Conservation (phyloP, 2,888 invertebrate genomes). For the Lycophotia porphyrea region DNA sequence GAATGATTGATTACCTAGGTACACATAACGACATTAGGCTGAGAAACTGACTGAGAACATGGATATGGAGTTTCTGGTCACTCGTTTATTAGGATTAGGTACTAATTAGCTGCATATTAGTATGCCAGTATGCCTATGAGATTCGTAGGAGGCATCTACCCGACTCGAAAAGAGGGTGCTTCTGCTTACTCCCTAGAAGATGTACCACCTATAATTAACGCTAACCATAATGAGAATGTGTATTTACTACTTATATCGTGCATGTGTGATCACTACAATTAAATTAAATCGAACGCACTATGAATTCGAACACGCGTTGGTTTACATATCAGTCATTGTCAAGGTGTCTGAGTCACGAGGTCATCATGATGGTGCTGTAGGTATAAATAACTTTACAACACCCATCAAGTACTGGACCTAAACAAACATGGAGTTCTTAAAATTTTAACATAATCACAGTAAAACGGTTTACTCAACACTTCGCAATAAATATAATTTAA, state of each 20-base stretch:
- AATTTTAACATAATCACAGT: slow-evolving; percentile 43
- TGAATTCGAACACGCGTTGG: slow-evolving; percentile 67
- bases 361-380: slow-evolving; percentile 65
- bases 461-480: slow-evolving; percentile 39
- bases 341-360: slow-evolving; percentile 72
- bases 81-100: neutral
- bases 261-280: neutral
- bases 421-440: slow-evolving; percentile 69
- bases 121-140: slow-evolving; percentile 1
- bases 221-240: neutral
- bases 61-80: neutral
- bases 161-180: neutral
- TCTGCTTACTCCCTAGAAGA: neutral
- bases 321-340: slow-evolving; percentile 72
- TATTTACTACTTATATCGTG: neutral
- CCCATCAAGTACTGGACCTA: slow-evolving; percentile 67
- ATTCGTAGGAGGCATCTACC: neutral
- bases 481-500: slow-evolving; percentile 37
- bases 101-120: neutral
- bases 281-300: slow-evolving; percentile 64
- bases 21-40: neutral
- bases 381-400: slow-evolving; percentile 68
- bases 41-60: neutral
- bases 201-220: neutral
- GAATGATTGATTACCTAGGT: neutral